Conservation (phyloP, 2,888 invertebrate species). For the Poecilus cupreus region DNA sequence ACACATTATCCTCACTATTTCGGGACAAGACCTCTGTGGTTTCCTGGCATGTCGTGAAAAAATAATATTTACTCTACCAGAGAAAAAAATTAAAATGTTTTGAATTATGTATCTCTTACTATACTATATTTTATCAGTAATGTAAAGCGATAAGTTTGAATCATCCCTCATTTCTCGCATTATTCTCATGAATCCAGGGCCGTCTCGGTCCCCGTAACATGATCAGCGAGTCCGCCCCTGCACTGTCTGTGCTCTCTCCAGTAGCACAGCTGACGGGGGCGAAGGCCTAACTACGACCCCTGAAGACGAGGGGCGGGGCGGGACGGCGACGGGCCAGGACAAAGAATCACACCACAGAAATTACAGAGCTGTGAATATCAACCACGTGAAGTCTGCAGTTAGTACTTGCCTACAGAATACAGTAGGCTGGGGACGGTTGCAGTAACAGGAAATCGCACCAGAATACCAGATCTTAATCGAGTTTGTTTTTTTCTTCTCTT, state of each 20-base stretch:
- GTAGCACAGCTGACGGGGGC: constrained; percentile 52
- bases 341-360: constrained; percentile 66
- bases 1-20: too few relatives aligned
- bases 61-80: too few relatives aligned
- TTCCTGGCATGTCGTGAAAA: too few relatives aligned
- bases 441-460: constrained; percentile 1
- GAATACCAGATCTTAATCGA: background rate
- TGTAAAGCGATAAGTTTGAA: too few relatives aligned
- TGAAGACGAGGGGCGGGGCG: constrained; percentile 58
- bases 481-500: background rate
- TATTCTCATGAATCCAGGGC: background rate
- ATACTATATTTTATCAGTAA: background rate
- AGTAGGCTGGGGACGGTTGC: background rate
- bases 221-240: constrained; percentile 60
- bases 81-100: too few relatives aligned
- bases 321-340: constrained; percentile 60
- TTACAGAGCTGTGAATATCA: constrained; percentile 65
- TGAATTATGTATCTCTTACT: too few relatives aligned
- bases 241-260: constrained; percentile 3
- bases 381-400: constrained; percentile 63
- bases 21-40: too few relatives aligned
- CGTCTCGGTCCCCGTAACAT: background rate
- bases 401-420: background rate
- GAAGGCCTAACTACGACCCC: constrained; percentile 51
- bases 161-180: too few relatives aligned